Conservation (phyloP, 2,888 invertebrate genomes). For the Drosophila pegasa region DNA sequence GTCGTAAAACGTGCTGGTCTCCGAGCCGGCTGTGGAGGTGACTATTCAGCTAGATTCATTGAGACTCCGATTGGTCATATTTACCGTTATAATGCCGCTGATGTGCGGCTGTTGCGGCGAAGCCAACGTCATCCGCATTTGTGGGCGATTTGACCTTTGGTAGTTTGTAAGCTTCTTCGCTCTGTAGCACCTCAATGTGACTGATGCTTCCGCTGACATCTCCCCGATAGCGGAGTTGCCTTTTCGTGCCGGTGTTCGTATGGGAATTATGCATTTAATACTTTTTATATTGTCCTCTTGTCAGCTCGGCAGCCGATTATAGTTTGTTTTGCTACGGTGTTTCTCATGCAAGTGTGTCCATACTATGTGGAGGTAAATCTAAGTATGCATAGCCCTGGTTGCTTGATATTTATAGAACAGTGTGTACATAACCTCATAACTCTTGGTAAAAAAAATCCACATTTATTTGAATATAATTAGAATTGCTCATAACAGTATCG, state of each 20-base stretch:
- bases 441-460: conserved; percentile 17
- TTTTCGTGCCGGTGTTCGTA: conserved; percentile 44
- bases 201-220: conserved; percentile 42
- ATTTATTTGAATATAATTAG: conserved; percentile 15
- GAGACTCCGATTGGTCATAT: background rate
- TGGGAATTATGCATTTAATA: conserved; percentile 54
- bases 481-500: too few species aligned
- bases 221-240: conserved; percentile 69
- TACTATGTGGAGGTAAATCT: background rate
- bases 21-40: conserved; percentile 29
- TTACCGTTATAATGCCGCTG: conserved; percentile 53
- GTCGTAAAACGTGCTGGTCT: conserved; percentile 85
- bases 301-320: conserved; percentile 44
- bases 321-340: conserved; percentile 61
- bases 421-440: conserved; percentile 17
- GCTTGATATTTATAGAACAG: background rate
- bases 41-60: background rate
- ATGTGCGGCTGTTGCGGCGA: conserved; percentile 29
- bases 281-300: conserved; percentile 17
- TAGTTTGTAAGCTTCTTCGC: conserved; percentile 37
- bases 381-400: conserved; percentile 29
- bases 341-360: conserved; percentile 45
- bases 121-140: conserved; percentile 67
- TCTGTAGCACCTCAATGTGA: conserved; percentile 59
- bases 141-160: conserved; percentile 49